Base-by-base conservation (phyloP, 2,888 invertebrate genomes). In the Cephus runcator region DNA sequence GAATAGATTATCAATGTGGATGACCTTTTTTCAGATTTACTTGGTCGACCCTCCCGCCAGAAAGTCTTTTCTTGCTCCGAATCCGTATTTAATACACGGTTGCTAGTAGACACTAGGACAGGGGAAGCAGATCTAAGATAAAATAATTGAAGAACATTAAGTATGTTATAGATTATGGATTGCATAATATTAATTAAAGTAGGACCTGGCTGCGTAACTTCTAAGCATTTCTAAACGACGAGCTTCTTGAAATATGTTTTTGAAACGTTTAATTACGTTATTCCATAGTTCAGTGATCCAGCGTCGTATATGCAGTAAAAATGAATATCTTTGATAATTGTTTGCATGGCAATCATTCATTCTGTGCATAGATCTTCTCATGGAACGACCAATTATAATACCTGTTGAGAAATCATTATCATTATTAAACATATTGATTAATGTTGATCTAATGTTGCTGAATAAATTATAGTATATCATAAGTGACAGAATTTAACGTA, bases 241-340 rank as follows among this genome's bases (percentile, higher is more conserved):
- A 73, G 77, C n/a, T 31, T 79, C 76, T n/a, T 76, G 75, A 76
- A 83, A 83, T 71, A 81, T 78, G 40, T 73, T 69, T 71, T 81
- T 82, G 1, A 84, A 56, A n/a, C 80, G 80, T 71, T 79, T 83
- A 23, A 84, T 76, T 35, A 84, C 76, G 33, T 73, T 75, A 9
- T 82, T 81, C 84, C 84, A 84, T 78, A 83, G 77, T n/a, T 82
- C 82, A 4, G 80, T 33, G 69, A 84, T 75, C 84, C 84, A 84
- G 30, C 81, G 82, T 71, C 79, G 77, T 73, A 84, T 30, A 31
- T 77, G 40, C 9, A 74, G 75, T 9, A 77, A 34, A 34, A 77
- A 31, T n/a, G 77, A 56, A 56, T 36, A 34, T 71, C 71, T 56
- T 9, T 56, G 56, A 56, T 56, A 15, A 23, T 56, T 56, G 2